These are phyloP conservation scores for Xenopus tropicalis DNA, from an alignment of 2,113 vertebrate genomes.

Conservation along the genomic window UCB_Xtro_10.0 CM004450.2:42738001-42738500, in stretches of 20 bases:
- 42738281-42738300: conserved; percentile 25
- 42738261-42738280: conserved; percentile 17
- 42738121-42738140: too few species aligned
- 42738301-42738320: conserved; percentile 35
- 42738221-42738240: conserved; percentile 13
- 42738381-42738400: conserved; percentile 26
- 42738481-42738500: too few species aligned
- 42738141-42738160: neutral
- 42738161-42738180: neutral
- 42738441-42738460: neutral
- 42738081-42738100: too few species aligned
- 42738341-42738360: conserved; percentile 5
- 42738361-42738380: conserved; percentile 19
- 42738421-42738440: conserved; percentile 26
- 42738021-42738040: too few species aligned
- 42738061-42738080: too few species aligned
- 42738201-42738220: conserved; percentile 9
- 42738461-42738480: neutral
- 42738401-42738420: conserved; percentile 15
- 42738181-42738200: neutral
- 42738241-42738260: conserved; percentile 28
- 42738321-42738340: conserved; percentile 40
- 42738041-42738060: too few species aligned
- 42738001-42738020: too few species aligned
- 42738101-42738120: too few species aligned